A percentile compares a stretch with the other conserved stretches of the same genome.
phyloP scores from a whole-genome alignment of 2,113 vertebrate species.

The Erythrolamprus reginae region DNA sequence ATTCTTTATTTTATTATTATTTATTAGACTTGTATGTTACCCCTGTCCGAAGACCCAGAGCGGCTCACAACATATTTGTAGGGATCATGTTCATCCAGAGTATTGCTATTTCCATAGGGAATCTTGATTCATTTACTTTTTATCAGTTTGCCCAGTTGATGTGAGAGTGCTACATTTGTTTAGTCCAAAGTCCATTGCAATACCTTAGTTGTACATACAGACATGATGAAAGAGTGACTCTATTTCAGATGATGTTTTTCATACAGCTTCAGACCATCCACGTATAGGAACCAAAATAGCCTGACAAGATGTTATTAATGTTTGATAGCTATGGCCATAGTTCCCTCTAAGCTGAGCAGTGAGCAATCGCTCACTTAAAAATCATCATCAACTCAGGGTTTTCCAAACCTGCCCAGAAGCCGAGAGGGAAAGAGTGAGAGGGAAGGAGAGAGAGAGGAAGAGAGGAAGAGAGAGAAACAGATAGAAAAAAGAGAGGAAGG shows the following conservation, averaged over 20 bases:
- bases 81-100: not conserved
- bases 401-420: too few species aligned
- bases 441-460: too few species aligned
- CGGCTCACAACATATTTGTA: not conserved
- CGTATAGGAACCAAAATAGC: not conserved
- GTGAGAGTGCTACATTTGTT: not conserved
- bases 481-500: too few species aligned
- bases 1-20: too few species aligned
- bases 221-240: not conserved
- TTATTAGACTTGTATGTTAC: too few species aligned
- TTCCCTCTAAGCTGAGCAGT: too few species aligned
- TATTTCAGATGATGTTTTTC: not conserved
- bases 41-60: too few species aligned
- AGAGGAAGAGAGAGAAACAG: too few species aligned
- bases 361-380: too few species aligned
- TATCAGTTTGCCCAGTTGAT: not conserved
- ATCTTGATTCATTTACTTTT: not conserved
- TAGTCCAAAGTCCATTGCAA: not conserved
- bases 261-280: not conserved
- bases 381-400: too few species aligned
- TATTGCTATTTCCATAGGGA: not conserved
- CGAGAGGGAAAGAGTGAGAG: too few species aligned
- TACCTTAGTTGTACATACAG: not conserved
- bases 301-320: not conserved
- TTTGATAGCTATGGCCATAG: too few species aligned